Evolutionary conservation across 2,888 invertebrate genomes (phyloP), one percentile per base, ranked within the genome.

Genomic region (Pharmacophagus antenor): DNA sequence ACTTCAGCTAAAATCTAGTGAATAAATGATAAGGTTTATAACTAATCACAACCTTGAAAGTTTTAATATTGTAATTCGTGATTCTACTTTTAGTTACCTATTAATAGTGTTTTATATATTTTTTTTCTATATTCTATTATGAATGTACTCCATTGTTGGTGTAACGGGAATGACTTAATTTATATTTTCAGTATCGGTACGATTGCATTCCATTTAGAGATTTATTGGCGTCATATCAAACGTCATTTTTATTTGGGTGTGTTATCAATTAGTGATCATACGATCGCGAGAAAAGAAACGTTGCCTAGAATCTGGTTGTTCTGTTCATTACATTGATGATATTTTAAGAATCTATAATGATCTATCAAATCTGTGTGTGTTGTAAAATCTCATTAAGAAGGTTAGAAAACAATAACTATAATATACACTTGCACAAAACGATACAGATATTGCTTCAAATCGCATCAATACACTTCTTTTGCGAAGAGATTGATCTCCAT

Each of bases 161-260:
- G 18, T 21, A 49, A 20, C n/a, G 23, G 3, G 12, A 20, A 23
- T 51, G 2, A n/a, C n/a, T n/a, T n/a, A n/a, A n/a, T n/a, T n/a
- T n/a, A n/a, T n/a, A n/a, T n/a, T 23, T 37, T 17, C 27, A 20
- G 42, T 25, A n/a, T 37, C 17, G 41, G 49, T 44, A 21, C 22
- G 37, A 51, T 50, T 56, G 56, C 51, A 55, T 56, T 61, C 47
- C 47, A 52, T 56, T 56, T 41, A 61, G 25, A 37, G 46, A 46
- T 50, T 37, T 56, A 20, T 47, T 61, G 51, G 60, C 60, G 25
- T 31, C 18, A 51, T 10, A 10, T 46, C 55, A 51, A 51, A n/a
- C 17, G 42, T 17, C 2, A 42, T n/a, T 17, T 17, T 17, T 7
- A 17, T 42, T 41, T 0, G 5, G 10, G n/a, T 42, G 42, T 17